These are phyloP conservation scores for Diachasmimorpha longicaudata DNA, from an alignment of 1,140 invertebrate genomes.

Conservation along the genomic window DNA sequence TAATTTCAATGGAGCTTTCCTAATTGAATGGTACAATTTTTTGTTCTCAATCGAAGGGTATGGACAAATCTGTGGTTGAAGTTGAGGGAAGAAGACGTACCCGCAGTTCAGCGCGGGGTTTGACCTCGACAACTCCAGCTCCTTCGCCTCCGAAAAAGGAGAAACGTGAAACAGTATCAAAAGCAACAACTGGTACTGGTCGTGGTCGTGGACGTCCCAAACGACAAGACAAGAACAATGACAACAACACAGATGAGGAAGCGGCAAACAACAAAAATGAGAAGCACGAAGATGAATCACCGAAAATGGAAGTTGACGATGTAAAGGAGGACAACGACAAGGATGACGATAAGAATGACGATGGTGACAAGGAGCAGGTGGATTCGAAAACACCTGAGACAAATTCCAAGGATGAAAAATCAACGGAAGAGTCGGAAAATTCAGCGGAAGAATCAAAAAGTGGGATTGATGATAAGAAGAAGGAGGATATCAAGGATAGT, in stretches of 20 bases:
- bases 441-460: constrained; percentile 42
- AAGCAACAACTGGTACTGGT: constrained; percentile 34
- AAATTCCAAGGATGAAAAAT: constrained; percentile 51
- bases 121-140: constrained; percentile 47
- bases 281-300: constrained; percentile 50
- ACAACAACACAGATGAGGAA: constrained; percentile 54
- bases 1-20: too few species aligned
- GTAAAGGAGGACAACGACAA: constrained; percentile 46
- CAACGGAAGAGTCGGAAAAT: constrained; percentile 49
- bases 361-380: constrained; percentile 36
- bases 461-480: constrained; percentile 48
- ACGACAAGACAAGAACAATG: constrained; percentile 54
- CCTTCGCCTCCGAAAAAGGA: constrained; percentile 61
- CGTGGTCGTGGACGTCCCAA: constrained; percentile 59
- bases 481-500: constrained; percentile 50
- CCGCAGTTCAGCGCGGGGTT: constrained; percentile 58
- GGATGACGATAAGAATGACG: constrained; percentile 36
- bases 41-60: constrained; percentile 26
- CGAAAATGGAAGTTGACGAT: constrained; percentile 58
- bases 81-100: constrained; percentile 62
- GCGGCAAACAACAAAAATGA: constrained; percentile 54
- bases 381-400: constrained; percentile 35
- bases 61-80: constrained; percentile 53
- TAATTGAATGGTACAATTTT: background rate
- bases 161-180: constrained; percentile 56